Evolutionary conservation across 1,140 invertebrate species (phyloP).

Genomic region (Drosophila persimilis): DNA sequence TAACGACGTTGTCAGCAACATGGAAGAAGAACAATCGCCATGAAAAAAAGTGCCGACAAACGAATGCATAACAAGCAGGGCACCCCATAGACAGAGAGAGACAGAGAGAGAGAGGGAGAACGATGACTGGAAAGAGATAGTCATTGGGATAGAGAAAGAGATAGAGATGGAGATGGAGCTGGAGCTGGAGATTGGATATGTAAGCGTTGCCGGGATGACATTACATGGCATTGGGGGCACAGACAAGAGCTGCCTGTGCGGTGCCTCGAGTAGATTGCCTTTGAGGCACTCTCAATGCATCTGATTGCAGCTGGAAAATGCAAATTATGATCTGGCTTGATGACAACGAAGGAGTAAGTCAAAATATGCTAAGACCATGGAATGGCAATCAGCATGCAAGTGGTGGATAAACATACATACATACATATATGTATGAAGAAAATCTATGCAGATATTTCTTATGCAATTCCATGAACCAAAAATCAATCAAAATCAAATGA

Average conservation of each 20-base stretch:
- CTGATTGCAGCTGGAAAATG: slow-evolving; percentile 26
- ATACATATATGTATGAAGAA: too few relatives aligned
- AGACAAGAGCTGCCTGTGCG: neutral
- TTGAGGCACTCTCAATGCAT: slow-evolving; percentile 26
- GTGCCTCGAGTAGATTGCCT: slow-evolving; percentile 26
- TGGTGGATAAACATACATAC: too few relatives aligned
- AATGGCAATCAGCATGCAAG: neutral
- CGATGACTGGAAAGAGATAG: neutral
- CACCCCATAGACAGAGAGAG: neutral
- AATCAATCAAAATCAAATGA: too few relatives aligned
- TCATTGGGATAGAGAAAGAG: too few relatives aligned
- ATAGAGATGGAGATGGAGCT: slow-evolving; percentile 5
- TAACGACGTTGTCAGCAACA: slow-evolving; percentile 78
- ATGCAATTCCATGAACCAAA: too few relatives aligned
- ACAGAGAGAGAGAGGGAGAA: neutral
- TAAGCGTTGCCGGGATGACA: slow-evolving; percentile 15
- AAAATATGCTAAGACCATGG: too few relatives aligned
- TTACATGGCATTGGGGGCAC: slow-evolving; percentile 5
- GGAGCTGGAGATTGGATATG: slow-evolving; percentile 38
- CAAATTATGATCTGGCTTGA: slow-evolving; percentile 19
- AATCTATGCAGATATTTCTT: too few relatives aligned
- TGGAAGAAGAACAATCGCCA: slow-evolving; percentile 52
- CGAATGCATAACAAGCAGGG: slow-evolving; percentile 75
- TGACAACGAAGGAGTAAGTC: slow-evolving; percentile 9
- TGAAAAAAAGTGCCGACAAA: slow-evolving; percentile 79